Conservation (phyloP, 2,888 invertebrate genomes). For the Graphium colonna region DNA sequence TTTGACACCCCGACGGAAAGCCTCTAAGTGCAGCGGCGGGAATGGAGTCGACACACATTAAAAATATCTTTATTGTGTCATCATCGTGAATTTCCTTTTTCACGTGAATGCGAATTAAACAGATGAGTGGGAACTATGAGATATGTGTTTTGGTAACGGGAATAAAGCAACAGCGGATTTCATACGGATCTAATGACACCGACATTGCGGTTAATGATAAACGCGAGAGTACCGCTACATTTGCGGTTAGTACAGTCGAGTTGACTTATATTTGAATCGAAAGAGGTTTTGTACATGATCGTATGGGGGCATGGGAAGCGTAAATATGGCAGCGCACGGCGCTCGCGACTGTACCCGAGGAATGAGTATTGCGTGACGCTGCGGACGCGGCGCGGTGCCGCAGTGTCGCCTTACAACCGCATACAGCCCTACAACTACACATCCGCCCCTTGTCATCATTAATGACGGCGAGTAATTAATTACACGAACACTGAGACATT, state of each 20-base stretch:
- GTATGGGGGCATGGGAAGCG: constrained; percentile 1
- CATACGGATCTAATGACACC: not conserved
- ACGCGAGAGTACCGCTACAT: not conserved
- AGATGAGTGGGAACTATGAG: too few species aligned
- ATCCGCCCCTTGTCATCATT: constrained; percentile 55
- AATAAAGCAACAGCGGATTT: not conserved
- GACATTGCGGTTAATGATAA: constrained; percentile 8
- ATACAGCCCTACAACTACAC: constrained; percentile 37
- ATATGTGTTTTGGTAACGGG: not conserved
- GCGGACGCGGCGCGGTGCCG: constrained; percentile 31
- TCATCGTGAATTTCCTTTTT: too few species aligned
- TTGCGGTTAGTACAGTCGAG: constrained; percentile 5
- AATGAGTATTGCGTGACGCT: constrained; percentile 54
- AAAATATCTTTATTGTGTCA: constrained; percentile 21
- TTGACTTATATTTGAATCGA: not conserved
- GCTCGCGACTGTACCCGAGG: constrained; percentile 47
- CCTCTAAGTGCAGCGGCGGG: constrained; percentile 61
- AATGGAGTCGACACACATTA: constrained; percentile 36
- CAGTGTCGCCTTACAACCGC: constrained; percentile 38
- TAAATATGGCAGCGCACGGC: constrained; percentile 16
- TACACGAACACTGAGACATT: constrained; percentile 53
- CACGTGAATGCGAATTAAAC: too few species aligned
- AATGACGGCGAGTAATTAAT: constrained; percentile 63
- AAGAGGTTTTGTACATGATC: not conserved
- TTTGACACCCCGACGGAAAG: constrained; percentile 56